Base-by-base conservation (phyloP, 37 sponge, comb jelly and placozoan genomes). In the Halisarca cf. caerulea region DNA sequence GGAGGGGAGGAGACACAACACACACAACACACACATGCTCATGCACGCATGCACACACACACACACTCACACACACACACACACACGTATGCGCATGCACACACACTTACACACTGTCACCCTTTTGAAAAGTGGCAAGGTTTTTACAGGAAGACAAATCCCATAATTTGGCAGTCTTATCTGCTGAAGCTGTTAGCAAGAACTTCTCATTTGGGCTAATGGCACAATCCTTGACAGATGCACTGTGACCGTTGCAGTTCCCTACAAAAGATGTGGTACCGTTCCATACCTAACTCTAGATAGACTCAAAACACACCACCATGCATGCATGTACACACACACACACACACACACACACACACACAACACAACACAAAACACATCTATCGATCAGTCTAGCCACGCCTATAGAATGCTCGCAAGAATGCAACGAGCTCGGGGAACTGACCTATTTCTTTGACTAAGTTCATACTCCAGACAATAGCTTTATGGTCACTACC, bases 121-220 rank as follows among this genome's bases (percentile, higher is more conserved):
- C 80, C 36, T 64, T 83, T 6, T 84, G 82, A 59, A 84, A 55
- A 1, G 87, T 89, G 25, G 83, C 60, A 43, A 92, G 34, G 47
- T 72, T 64, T 30, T 59, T 78, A 8, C 60, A 44, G 15, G 87
- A 42, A 34, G 66, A 53, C 36, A 84, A 83, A 23, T 93, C 95
- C 91, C 89, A 90, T 43, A 94, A 82, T 15, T 60, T 28, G 42
- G 86, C 91, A 25, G 68, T 90, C 38, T 58, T 55, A 73, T 95
- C 96, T 28, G 79, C 88, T 20, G 90, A 87, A 2, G 81, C 81
- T 0, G 96, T 80, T 1, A 93, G 85, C 51, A 95, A 55, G 69
- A 90, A 77, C 41, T 38, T 58, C 0, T 89, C 89, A 70, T 95
- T 88, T 5, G 86, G 88, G 41, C 94, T 83, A 61, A 95, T 93